Base-by-base conservation (phyloP, 1,140 invertebrate genomes). In the Episyrphus balteatus region DNA sequence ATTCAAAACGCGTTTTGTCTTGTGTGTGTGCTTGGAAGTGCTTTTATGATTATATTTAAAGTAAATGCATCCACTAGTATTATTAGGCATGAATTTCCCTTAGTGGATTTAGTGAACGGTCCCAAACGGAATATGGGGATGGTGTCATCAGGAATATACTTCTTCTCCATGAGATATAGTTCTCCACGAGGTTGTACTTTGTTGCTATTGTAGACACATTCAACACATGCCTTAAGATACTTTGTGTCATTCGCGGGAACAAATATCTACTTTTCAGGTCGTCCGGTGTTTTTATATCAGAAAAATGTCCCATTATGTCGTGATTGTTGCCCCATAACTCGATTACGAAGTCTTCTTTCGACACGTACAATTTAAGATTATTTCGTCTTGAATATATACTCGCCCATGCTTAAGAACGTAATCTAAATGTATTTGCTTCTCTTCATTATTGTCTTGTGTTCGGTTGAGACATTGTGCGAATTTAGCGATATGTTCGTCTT, bases 11-110 rank as follows among this genome's bases (percentile, higher is more conserved):
- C n/a, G n/a, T n/a, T n/a, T 42, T 51, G 47, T 47, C 47, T 47
- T 2, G 55, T 55, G 39, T 57, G 52, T 31, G 48, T 54, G 37
- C 51, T 53, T 46, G 48, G 37, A 8, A 59, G 51, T 7, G 55
- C 21, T 46, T 54, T 47, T 1, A 62, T 14, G 41, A 32, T 44
- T 39, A 42, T 48, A 48, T 47, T 55, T 52, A 61, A 56, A 2
- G 57, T 60, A 21, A 64, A 64, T 1, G 48, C 47, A 34, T 64
- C 58, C 0, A 59, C 49, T 3, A 60, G 42, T 9, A 57, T 52
- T 5, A 66, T 14, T 10, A 63, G 46, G 42, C 56, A 53, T 37
- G 49, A 52, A 41, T 63, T 61, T 17, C 48, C 53, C 15, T 51
- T 39, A 9, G n/a, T 21, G 19, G 51, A 55, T 30, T 54, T 54